phyloP scores from a whole-genome alignment of 1,140 invertebrate genomes.

The Dreissena rostriformis region DNA sequence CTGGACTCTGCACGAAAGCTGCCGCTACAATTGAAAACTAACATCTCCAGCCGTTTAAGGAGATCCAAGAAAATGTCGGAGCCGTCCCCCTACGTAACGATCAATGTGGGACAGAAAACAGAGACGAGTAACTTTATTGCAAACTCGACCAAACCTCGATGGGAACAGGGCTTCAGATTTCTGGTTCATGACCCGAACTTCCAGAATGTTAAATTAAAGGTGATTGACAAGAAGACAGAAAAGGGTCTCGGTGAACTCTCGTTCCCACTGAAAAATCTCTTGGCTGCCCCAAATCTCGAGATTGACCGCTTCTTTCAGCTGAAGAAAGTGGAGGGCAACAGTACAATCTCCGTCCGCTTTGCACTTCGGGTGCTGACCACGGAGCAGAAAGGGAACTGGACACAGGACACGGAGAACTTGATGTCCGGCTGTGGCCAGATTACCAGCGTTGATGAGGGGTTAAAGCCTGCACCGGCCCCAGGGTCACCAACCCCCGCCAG shows the following conservation, averaged over 20 bases:
- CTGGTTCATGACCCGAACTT: conserved; percentile 94
- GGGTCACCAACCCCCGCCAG: conserved; percentile 25
- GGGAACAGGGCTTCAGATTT: conserved; percentile 92
- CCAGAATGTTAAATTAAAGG: conserved; percentile 89
- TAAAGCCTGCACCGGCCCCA: background rate
- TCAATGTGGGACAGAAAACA: conserved; percentile 77
- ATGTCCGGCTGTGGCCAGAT: conserved; percentile 46
- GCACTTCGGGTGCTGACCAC: conserved; percentile 84
- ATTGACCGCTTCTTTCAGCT: conserved; percentile 91
- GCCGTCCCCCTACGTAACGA: conserved; percentile 77
- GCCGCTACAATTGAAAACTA: conserved; percentile 86
- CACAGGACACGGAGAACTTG: conserved; percentile 57
- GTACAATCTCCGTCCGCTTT: conserved; percentile 89
- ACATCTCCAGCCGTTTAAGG: conserved; percentile 56
- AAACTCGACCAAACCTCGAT: conserved; percentile 83
- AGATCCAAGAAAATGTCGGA: conserved; percentile 76
- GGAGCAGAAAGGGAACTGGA: conserved; percentile 63
- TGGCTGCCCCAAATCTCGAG: conserved; percentile 89
- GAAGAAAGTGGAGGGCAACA: conserved; percentile 86
- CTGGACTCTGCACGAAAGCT: conserved; percentile 95
- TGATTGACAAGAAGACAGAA: conserved; percentile 85
- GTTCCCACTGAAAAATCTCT: conserved; percentile 88
- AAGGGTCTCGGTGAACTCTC: conserved; percentile 87
- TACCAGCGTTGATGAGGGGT: conserved; percentile 20
- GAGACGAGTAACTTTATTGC: conserved; percentile 70